Evolutionary conservation across 2,888 invertebrate genomes (phyloP).

Genomic region (Calliopum simillimum): DNA sequence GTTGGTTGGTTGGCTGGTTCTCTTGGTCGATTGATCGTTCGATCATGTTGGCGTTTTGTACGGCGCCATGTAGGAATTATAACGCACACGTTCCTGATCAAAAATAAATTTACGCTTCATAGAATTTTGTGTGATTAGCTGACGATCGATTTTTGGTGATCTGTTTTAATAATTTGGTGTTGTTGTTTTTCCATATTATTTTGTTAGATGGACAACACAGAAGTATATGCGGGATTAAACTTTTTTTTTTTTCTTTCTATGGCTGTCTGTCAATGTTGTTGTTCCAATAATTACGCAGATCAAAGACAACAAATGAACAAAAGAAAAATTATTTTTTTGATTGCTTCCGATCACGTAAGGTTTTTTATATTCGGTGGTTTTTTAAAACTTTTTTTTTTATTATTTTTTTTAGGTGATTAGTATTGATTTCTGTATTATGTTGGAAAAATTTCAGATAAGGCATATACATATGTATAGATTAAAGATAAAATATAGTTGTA

Average conservation of each 20-base stretch:
- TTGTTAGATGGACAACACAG: background rate
- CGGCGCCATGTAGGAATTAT: slow-evolving; percentile 20
- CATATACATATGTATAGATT: background rate
- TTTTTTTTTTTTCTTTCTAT: too few relatives aligned
- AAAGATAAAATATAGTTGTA: too few relatives aligned
- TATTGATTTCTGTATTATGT: too few relatives aligned
- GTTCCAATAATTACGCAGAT: slow-evolving; percentile 1
- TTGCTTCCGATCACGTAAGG: slow-evolving; percentile 48
- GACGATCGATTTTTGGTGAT: slow-evolving; percentile 32
- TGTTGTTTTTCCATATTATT: background rate
- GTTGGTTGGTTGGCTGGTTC: too few relatives aligned
- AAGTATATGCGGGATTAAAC: background rate
- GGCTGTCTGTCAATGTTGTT: background rate
- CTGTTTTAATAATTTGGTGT: slow-evolving; percentile 14
- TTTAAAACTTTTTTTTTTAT: too few relatives aligned
- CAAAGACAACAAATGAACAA: slow-evolving; percentile 5
- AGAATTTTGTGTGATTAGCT: slow-evolving; percentile 37
- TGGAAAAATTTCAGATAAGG: too few relatives aligned
- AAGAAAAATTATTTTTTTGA: slow-evolving; percentile 37
- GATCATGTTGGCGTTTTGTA: background rate
- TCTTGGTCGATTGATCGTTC: slow-evolving; percentile 7
- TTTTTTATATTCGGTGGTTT: too few relatives aligned
- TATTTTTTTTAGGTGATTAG: too few relatives aligned
- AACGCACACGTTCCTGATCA: background rate
- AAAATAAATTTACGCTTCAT: slow-evolving; percentile 40